A percentile compares a stretch with the other conserved stretches of the same genome.
phyloP scores from a whole-genome alignment of 1,140 invertebrate species.

The Zaprionus vittiger region DNA sequence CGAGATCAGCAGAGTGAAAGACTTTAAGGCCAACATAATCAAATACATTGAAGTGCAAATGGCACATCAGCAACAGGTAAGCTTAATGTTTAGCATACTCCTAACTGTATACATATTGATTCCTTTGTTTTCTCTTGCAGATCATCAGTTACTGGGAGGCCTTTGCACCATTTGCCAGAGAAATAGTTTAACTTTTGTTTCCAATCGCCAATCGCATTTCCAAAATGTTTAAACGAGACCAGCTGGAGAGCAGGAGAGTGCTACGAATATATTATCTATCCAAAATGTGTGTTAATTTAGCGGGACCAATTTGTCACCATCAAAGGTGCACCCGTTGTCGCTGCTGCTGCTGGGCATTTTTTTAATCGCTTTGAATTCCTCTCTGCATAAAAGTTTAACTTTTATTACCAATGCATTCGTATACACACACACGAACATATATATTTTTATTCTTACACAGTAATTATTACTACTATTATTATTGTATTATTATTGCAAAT shows the following conservation, averaged over 20 bases:
- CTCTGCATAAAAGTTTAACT: constrained; percentile 65
- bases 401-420: constrained; percentile 57
- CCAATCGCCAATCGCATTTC: constrained; percentile 35
- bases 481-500: constrained; percentile 56
- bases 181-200: constrained; percentile 86
- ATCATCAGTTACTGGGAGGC: constrained; percentile 98
- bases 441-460: constrained; percentile 60
- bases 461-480: constrained; percentile 54
- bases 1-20: constrained; percentile 93
- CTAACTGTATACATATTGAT: neutral
- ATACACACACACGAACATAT: constrained; percentile 28
- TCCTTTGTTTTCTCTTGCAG: constrained; percentile 84
- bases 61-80: constrained; percentile 96
- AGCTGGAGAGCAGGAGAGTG: constrained; percentile 40
- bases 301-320: constrained; percentile 68
- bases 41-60: constrained; percentile 97
- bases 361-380: constrained; percentile 63
- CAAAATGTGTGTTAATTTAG: constrained; percentile 43
- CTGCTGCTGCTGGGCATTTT: constrained; percentile 39
- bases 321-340: constrained; percentile 21
- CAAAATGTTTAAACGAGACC: constrained; percentile 27
- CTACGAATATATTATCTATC: constrained; percentile 37
- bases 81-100: neutral
- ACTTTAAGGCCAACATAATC: constrained; percentile 95
- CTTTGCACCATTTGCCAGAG: constrained; percentile 96